These are phyloP conservation scores for Sminthurides aquaticus DNA, from an alignment of 2,888 invertebrate species.

Conservation along the genomic window DNA sequence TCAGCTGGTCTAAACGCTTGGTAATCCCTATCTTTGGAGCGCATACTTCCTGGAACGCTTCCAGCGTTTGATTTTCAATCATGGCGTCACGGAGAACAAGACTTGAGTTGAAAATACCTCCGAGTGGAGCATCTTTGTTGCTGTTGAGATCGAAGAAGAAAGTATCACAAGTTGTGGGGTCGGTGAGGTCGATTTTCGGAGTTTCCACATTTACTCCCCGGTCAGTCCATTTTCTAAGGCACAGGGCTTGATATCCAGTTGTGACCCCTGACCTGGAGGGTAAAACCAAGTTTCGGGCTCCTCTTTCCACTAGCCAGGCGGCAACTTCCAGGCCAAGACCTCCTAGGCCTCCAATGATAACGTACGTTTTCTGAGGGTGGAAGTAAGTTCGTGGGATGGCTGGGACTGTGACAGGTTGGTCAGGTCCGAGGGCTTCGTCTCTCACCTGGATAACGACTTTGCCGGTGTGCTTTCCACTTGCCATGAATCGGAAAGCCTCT, in stretches of 20 bases:
- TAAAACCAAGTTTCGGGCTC: constrained; percentile 13
- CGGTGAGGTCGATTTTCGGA: constrained; percentile 55
- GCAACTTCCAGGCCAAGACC: constrained; percentile 21
- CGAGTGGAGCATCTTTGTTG: constrained; percentile 47
- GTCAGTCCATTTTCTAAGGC: constrained; percentile 54
- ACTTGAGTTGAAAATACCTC: constrained; percentile 62
- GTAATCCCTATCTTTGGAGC: constrained; percentile 53
- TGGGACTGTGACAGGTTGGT: constrained; percentile 45
- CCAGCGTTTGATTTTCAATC: constrained; percentile 49
- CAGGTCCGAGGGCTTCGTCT: constrained; percentile 45
- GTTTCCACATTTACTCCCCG: constrained; percentile 60
- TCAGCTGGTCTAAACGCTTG: constrained; percentile 49
- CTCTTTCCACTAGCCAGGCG: constrained; percentile 14
- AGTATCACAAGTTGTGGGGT: constrained; percentile 44
- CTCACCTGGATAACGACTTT: constrained; percentile 57
- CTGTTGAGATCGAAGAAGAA: constrained; percentile 46
- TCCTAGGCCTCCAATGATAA: constrained; percentile 52
- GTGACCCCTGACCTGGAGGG: constrained; percentile 16
- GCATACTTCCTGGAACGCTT: constrained; percentile 48
- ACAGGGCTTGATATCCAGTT: constrained; percentile 16
- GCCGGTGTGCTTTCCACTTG: constrained; percentile 73
- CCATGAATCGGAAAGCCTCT: constrained; percentile 63
- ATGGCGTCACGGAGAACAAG: constrained; percentile 57
- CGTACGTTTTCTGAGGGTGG: constrained; percentile 51
- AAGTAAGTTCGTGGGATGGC: constrained; percentile 53